Base-by-base conservation (phyloP, 2,113 vertebrate genomes). In the Myanophis thanlyinensis region DNA sequence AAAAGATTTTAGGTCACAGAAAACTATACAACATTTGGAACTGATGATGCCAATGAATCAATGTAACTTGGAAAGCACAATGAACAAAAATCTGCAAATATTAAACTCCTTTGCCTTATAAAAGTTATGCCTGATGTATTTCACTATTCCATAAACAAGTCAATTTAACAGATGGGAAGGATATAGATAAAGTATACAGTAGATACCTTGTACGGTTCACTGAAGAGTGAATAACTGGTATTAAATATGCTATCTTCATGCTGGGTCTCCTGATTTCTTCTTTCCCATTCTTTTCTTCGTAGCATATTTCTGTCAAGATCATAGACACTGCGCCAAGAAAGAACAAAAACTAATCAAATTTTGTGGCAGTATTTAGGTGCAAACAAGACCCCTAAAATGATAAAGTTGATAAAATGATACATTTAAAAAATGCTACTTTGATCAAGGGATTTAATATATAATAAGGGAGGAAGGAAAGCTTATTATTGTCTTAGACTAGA, bases 131-230 rank as follows among this genome's bases (percentile, higher is more conserved):
- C 13, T 49, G 30, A 85, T 15, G n/a, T 44, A 40, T 49, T 90
- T 62, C 85, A 73, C 11, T 48, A 48, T 15, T 53, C 5, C 25
- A 51, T 23, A 85, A 48, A 27, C 18, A 47, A 12, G 35, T 52
- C 5, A 94, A 89, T 25, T 23, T 92, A 95, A 30, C 89, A 92
- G 73, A 6, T 8, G 46, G 6, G 15, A 15, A 0, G 48, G 85
- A 91, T 92, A 94, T 88, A 44, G 80, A 59, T 27, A 89, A 86
- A 92, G 92, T 87, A 90, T 93, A 94, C 12, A 30, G 87, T 93
- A 94, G 13, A 30, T 98, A 98, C 98, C 98, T 98, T 98, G 94
- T 98, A 98, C 0, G 98, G 98, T 96, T 98, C 98, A 90, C 98
- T 98, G 97, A 98, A 98, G 95, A 98, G 98, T 53, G 98, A 98